A percentile compares a stretch with the other conserved stretches of the same genome.
Conservation (phyloP, 2,797 vertebrate species). For the Syngnathus rostellatus region DNA sequence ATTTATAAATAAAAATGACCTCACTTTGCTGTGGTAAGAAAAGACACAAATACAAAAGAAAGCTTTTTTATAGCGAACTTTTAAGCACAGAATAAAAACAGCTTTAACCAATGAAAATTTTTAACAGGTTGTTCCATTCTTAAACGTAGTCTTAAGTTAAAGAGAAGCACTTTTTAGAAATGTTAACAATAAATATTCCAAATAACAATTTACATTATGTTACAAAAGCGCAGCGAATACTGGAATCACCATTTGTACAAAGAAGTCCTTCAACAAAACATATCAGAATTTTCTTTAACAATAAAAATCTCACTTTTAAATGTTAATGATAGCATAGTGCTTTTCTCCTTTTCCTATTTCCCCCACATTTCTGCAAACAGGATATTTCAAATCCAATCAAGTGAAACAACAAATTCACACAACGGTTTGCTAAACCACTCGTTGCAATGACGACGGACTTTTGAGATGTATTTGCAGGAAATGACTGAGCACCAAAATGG, state of each 20-base stretch:
- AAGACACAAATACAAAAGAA: constrained; percentile 13
- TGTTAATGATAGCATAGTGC: neutral
- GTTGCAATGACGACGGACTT: neutral
- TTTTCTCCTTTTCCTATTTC: neutral
- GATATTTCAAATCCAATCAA: neutral
- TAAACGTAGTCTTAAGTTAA: constrained; percentile 80
- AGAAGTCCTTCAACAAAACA: constrained; percentile 43
- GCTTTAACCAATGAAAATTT: constrained; percentile 85
- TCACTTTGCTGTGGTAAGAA: neutral
- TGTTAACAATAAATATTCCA: constrained; percentile 94
- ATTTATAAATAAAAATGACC: neutral
- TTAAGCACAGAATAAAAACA: constrained; percentile 89
- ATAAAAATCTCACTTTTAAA: neutral
- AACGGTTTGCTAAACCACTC: neutral
- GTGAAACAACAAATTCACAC: neutral
- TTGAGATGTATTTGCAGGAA: neutral
- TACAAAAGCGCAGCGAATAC: constrained; percentile 87
- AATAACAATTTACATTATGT: constrained; percentile 89
- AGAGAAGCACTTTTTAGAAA: constrained; percentile 75
- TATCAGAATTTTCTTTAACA: neutral
- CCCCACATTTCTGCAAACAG: neutral
- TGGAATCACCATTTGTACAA: constrained; percentile 69
- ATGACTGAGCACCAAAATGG: constrained; percentile 1
- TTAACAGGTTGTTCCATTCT: constrained; percentile 72
- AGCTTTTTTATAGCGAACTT: constrained; percentile 57